These are phyloP conservation scores for Aphidoletes aphidimyza DNA, from an alignment of 2,888 invertebrate species.

Conservation along the genomic window DNA sequence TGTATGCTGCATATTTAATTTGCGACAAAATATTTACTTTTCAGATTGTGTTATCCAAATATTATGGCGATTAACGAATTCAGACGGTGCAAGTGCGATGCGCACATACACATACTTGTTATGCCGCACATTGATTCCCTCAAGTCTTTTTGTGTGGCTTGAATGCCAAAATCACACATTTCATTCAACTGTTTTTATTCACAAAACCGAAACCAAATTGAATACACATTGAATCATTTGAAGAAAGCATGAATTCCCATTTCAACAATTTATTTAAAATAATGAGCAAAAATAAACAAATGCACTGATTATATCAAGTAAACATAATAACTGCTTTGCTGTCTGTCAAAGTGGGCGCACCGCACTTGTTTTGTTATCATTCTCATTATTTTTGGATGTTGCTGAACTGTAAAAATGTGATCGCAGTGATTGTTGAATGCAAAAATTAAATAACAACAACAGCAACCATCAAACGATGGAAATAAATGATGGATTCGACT, in stretches of 20 bases:
- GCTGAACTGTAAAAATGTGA: not conserved
- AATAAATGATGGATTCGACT: not conserved
- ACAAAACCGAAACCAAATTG: not conserved
- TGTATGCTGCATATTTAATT: not conserved
- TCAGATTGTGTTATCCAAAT: not conserved
- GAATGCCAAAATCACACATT: not conserved
- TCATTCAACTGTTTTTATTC: not conserved
- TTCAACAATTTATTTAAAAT: not conserved
- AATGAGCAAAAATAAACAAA: slow-evolving; percentile 24
- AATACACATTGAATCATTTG: not conserved
- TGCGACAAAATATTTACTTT: slow-evolving; percentile 1
- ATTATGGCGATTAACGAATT: not conserved
- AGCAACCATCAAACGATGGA: no score
- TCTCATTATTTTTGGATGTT: not conserved
- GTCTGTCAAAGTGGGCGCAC: not conserved
- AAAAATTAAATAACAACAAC: not conserved
- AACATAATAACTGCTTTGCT: not conserved
- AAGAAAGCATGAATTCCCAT: not conserved
- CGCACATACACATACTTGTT: no score
- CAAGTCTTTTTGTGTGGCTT: not conserved
- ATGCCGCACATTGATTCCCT: not conserved
- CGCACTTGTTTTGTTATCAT: not conserved
- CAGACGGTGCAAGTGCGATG: not conserved
- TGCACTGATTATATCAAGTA: not conserved
- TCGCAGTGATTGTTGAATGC: not conserved